These are phyloP conservation scores for Chaetophractus vellerosus DNA, from an alignment of 2,797 vertebrate species.

Conservation along the genomic window DNA sequence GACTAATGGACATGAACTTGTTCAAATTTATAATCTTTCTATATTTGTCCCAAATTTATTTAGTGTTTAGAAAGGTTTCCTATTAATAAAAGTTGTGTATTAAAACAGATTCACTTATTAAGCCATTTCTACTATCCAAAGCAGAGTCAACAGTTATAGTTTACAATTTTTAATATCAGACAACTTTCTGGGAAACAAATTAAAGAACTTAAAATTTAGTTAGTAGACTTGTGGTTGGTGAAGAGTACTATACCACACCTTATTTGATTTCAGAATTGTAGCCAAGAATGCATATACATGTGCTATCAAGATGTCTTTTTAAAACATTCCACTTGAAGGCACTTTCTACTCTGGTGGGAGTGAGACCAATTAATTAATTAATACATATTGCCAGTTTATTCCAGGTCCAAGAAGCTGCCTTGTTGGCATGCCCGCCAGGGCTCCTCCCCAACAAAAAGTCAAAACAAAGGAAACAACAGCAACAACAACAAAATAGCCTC, in stretches of 20 bases:
- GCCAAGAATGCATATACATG: neutral
- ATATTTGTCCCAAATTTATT: neutral
- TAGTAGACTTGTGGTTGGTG: neutral
- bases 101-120: constrained; percentile 39
- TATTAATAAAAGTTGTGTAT: neutral
- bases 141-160: neutral
- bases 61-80: neutral
- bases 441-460: neutral
- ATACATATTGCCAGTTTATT: neutral
- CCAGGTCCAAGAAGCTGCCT: neutral
- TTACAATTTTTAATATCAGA: neutral
- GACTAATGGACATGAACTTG: neutral
- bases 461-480: neutral
- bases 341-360: neutral
- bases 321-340: neutral
- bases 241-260: neutral
- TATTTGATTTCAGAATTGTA: neutral
- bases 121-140: constrained; percentile 16
- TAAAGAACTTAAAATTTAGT: neutral
- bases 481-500: neutral
- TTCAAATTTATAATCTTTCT: neutral
- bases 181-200: neutral
- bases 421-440: neutral
- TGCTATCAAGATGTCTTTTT: constrained; percentile 40
- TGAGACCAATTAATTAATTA: neutral